phyloP scores from a whole-genome alignment of 2,888 invertebrate genomes.

The Eupithecia subfuscata region DNA sequence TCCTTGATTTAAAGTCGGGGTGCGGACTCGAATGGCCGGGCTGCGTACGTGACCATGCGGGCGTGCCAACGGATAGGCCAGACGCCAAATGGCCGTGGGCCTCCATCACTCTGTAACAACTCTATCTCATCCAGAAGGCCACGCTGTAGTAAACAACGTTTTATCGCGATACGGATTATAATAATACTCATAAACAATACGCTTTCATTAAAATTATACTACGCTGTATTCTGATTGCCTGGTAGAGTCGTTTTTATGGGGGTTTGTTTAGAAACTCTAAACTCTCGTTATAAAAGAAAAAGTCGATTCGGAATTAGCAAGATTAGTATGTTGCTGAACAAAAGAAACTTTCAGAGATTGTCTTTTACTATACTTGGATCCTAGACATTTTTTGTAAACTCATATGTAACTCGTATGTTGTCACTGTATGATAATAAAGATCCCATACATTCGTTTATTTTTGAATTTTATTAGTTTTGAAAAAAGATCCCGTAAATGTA shows the following conservation, averaged over 20 bases:
- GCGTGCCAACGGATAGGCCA: conserved; percentile 51
- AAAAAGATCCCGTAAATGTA: no score
- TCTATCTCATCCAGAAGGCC: conserved; percentile 44
- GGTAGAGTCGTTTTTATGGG: neutral
- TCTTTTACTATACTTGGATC: no score
- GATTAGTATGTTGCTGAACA: neutral
- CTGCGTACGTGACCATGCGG: conserved; percentile 70
- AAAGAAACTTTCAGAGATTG: neutral
- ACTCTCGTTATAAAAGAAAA: neutral
- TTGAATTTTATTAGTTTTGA: no score
- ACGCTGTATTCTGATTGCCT: neutral
- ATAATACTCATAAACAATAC: conserved; percentile 37
- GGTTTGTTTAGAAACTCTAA: neutral
- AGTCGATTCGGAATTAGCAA: neutral
- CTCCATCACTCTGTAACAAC: conserved; percentile 50
- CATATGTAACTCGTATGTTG: no score
- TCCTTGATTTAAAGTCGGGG: conserved; percentile 5
- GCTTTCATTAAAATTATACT: conserved; percentile 6
- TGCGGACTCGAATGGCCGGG: neutral
- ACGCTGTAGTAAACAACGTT: conserved; percentile 37
- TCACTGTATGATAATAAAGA: no score
- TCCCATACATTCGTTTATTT: no score
- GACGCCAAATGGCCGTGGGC: conserved; percentile 54
- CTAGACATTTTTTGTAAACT: no score
- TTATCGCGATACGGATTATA: conserved; percentile 39